These are phyloP conservation scores for Clostera curtula DNA, from an alignment of 2,888 invertebrate species.

Conservation along the genomic window DNA sequence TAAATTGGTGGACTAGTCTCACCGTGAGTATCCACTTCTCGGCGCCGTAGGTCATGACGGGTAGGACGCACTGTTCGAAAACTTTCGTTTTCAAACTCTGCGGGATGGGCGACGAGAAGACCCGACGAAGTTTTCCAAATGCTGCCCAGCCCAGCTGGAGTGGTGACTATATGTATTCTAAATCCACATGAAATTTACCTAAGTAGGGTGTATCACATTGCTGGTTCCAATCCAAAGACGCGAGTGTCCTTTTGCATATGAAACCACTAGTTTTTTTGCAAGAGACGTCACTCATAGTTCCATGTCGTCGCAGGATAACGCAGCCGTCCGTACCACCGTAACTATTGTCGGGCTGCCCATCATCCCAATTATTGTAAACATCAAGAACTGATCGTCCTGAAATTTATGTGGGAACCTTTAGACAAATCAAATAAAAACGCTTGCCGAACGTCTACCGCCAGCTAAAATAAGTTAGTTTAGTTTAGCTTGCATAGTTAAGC, in stretches of 20 bases:
- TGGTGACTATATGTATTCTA: not conserved
- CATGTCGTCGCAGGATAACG: conserved; percentile 27
- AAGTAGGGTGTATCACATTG: conserved; percentile 40
- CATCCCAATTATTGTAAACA: conserved; percentile 38
- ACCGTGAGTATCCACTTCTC: too few relatives aligned
- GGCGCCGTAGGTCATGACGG: too few relatives aligned
- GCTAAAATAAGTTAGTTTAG: too few relatives aligned
- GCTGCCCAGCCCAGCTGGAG: too few relatives aligned
- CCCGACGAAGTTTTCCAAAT: too few relatives aligned
- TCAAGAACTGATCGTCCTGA: conserved; percentile 7
- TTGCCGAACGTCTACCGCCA: too few relatives aligned
- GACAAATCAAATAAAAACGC: too few relatives aligned
- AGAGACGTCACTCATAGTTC: conserved; percentile 33
- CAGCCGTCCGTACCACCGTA: conserved; percentile 36
- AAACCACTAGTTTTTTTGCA: conserved; percentile 40
- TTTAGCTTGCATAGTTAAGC: too few relatives aligned
- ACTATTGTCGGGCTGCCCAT: conserved; percentile 38
- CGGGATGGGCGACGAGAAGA: too few relatives aligned
- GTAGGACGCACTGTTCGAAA: too few relatives aligned
- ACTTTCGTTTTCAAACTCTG: too few relatives aligned
- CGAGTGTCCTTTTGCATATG: conserved; percentile 48
- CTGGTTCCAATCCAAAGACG: conserved; percentile 42
- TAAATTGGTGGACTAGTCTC: too few relatives aligned
- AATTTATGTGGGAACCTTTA: conserved; percentile 2
- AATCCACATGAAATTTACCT: conserved; percentile 21